Evolutionary conservation across 2,113 vertebrate genomes (phyloP).

Genomic region (Fregata magnificens): DNA sequence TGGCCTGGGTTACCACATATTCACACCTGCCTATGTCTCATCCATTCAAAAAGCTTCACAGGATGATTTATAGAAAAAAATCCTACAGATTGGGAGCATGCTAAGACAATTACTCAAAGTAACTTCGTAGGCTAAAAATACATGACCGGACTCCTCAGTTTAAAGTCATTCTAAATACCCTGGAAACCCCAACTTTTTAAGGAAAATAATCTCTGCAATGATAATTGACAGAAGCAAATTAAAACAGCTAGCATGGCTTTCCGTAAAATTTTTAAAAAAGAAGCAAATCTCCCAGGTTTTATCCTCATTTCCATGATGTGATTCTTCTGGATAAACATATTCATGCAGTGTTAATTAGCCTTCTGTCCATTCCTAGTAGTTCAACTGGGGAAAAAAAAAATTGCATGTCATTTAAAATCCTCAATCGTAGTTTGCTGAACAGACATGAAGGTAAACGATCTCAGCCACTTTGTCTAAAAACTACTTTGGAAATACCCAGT

Average conservation of each 20-base stretch:
- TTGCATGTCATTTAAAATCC: not conserved
- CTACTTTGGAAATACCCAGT: not conserved
- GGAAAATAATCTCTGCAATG: not conserved
- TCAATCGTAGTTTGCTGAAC: not conserved
- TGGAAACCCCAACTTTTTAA: not conserved
- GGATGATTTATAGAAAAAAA: not conserved
- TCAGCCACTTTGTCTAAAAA: not conserved
- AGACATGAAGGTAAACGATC: not conserved
- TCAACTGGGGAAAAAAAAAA: not conserved
- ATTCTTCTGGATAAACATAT: not conserved
- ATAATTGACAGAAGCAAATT: not conserved
- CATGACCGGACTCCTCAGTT: not conserved
- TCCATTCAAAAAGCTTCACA: not conserved
- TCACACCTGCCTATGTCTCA: not conserved
- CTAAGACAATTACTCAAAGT: not conserved
- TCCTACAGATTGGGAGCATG: fast-evolving
- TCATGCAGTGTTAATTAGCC: not conserved
- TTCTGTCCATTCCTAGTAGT: not conserved
- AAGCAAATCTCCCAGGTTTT: not conserved
- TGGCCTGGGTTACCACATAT: not conserved
- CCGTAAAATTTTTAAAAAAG: not conserved
- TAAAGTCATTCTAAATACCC: not conserved
- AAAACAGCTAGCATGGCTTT: not conserved
- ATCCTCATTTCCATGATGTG: not conserved
- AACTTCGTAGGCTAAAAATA: not conserved